phyloP scores from a whole-genome alignment of 2,797 vertebrate genomes.

The Epinephelus awoara region DNA sequence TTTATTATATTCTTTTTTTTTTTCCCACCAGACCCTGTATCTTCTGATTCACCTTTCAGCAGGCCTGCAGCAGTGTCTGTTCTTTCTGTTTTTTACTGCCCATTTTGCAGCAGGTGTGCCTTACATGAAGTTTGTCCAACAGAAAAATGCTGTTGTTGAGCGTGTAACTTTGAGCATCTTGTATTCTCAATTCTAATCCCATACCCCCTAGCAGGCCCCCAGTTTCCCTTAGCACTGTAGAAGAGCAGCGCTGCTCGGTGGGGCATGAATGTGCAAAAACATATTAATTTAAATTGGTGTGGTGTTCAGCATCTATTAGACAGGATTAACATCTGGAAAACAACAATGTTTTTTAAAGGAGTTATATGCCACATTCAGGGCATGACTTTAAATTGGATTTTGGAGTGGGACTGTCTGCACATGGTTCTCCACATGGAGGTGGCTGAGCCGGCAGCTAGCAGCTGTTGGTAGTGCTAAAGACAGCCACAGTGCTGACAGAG shows the following conservation, averaged over 20 bases:
- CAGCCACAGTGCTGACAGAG: too few relatives aligned
- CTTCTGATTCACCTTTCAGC: slow-evolving; percentile 46
- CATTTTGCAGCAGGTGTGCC: slow-evolving; percentile 30
- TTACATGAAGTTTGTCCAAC: slow-evolving; percentile 18
- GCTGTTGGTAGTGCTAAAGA: background rate
- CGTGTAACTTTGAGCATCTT: background rate
- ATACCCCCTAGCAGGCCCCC: background rate
- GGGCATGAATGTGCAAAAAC: background rate
- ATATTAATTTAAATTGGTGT: background rate
- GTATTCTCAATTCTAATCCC: slow-evolving; percentile 13
- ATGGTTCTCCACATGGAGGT: too few relatives aligned
- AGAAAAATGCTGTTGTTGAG: slow-evolving; percentile 7
- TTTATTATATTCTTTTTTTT: slow-evolving; percentile 46
- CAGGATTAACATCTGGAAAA: background rate
- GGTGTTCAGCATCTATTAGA: background rate
- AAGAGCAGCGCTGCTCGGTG: background rate
- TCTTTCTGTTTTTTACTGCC: slow-evolving; percentile 43
- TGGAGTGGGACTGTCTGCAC: too few relatives aligned
- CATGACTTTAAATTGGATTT: too few relatives aligned
- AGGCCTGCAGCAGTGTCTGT: slow-evolving; percentile 44
- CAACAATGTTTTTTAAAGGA: background rate
- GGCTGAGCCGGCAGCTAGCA: too few relatives aligned
- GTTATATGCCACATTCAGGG: background rate
- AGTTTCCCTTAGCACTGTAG: background rate
- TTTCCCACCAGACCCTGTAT: slow-evolving; percentile 44